Evolutionary conservation across 92 coral and sea anemone species (phyloP).

Genomic region (Epizoanthus rinbou): DNA sequence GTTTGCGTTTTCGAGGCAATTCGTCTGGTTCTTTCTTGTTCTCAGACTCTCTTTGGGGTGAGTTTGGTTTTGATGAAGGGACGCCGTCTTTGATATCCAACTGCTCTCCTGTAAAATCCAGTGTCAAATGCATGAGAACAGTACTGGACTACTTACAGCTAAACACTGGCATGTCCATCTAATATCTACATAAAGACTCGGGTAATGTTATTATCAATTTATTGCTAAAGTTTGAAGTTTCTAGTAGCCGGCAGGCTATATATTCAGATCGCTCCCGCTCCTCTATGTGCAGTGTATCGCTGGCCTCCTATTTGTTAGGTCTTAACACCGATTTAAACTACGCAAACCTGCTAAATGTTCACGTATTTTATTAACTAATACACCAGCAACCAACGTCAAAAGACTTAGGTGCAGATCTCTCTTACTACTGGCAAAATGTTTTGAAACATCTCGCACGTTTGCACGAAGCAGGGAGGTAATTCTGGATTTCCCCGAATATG

Average conservation of each 20-base stretch:
- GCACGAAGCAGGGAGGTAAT: not conserved
- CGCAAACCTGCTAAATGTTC: not conserved
- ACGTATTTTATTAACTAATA: too few relatives aligned
- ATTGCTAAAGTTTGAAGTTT: not conserved
- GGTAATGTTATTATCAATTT: not conserved
- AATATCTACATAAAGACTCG: not conserved
- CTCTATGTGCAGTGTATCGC: too few relatives aligned
- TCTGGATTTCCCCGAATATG: not conserved
- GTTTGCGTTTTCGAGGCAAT: constrained; percentile 73
- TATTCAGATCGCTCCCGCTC: too few relatives aligned
- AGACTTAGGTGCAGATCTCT: not conserved
- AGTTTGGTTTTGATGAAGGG: constrained; percentile 40
- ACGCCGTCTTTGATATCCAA: not conserved
- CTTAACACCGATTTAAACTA: not conserved
- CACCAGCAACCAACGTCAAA: not conserved
- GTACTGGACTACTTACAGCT: not conserved
- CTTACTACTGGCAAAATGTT: not conserved
- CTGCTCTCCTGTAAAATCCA: constrained; percentile 13
- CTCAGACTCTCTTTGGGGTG: constrained; percentile 11
- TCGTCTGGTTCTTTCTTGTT: constrained; percentile 50
- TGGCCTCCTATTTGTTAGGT: not conserved
- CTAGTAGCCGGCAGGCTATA: too few relatives aligned
- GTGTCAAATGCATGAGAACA: not conserved
- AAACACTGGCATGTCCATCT: not conserved
- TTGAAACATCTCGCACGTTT: not conserved